Evolutionary conservation across 2,888 invertebrate genomes (phyloP).

Genomic region (Heliconius charithonia): DNA sequence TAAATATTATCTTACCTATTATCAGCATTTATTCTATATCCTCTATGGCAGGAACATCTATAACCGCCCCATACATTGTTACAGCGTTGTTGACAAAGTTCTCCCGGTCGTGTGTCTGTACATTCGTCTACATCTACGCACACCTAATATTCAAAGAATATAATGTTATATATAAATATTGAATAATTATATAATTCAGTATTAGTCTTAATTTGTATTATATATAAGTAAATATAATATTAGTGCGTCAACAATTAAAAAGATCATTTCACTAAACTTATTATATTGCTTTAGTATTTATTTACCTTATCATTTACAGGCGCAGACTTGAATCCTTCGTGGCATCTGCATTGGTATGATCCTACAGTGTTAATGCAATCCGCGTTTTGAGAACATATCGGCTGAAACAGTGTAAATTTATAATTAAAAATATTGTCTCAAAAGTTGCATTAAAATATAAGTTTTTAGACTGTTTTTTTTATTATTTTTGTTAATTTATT

Average conservation of each 20-base stretch:
- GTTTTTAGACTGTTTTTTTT: no score
- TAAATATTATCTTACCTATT: slow-evolving; percentile 58
- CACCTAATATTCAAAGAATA: slow-evolving; percentile 56
- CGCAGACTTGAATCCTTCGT: slow-evolving; percentile 71
- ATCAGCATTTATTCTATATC: slow-evolving; percentile 88
- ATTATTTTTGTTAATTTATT: no score
- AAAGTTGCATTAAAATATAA: no score
- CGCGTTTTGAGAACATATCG: slow-evolving; percentile 73
- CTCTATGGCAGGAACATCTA: slow-evolving; percentile 92
- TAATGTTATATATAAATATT: no score
- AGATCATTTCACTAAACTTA: no score
- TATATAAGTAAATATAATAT: no score
- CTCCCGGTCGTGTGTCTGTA: slow-evolving; percentile 59
- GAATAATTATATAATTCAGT: no score
- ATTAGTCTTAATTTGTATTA: no score
- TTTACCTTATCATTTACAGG: slow-evolving; percentile 77
- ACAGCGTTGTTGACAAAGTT: slow-evolving; percentile 93
- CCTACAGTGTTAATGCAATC: slow-evolving; percentile 79
- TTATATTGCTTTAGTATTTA: neutral
- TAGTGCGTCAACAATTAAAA: no score
- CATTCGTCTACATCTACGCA: slow-evolving; percentile 89
- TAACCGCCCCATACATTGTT: slow-evolving; percentile 96
- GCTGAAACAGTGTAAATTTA: slow-evolving; percentile 53
- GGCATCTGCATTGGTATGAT: slow-evolving; percentile 77
- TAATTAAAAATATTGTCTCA: neutral